These are phyloP conservation scores for Drosophila cognata DNA, from an alignment of 2,888 invertebrate species.

Conservation along the genomic window DNA sequence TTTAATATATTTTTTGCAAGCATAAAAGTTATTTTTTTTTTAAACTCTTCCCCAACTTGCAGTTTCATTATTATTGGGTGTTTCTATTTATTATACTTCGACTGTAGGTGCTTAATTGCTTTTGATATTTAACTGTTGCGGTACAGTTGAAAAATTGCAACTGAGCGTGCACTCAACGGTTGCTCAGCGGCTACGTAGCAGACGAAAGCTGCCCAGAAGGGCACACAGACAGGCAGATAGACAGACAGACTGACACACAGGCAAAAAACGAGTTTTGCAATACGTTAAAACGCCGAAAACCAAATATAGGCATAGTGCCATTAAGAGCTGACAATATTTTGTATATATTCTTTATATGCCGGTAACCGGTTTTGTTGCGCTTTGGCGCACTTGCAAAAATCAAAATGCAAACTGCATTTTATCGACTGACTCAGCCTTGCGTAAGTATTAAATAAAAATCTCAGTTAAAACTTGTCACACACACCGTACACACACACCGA, in stretches of 20 bases:
- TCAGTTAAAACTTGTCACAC: constrained; percentile 9
- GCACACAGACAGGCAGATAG: not conserved
- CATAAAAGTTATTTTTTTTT: not conserved
- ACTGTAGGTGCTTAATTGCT: not conserved
- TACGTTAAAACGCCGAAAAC: constrained; percentile 12
- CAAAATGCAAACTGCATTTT: constrained; percentile 41
- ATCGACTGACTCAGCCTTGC: constrained; percentile 43
- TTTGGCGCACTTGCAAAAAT: constrained; percentile 48
- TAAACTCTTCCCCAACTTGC: not conserved
- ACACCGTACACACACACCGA: not conserved
- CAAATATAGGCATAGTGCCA: constrained; percentile 26
- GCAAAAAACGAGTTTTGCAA: constrained; percentile 45
- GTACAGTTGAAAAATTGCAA: constrained; percentile 31
- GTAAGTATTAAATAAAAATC: constrained; percentile 2
- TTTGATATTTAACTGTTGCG: not conserved
- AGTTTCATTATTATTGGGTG: not conserved
- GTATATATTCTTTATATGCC: constrained; percentile 41
- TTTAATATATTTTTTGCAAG: not conserved
- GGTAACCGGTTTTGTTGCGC: constrained; percentile 74
- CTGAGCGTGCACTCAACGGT: constrained; percentile 12
- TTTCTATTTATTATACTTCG: not conserved
- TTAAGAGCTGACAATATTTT: constrained; percentile 15
- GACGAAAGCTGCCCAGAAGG: constrained; percentile 22
- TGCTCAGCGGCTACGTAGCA: constrained; percentile 14
- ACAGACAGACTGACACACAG: not conserved